Percentiles rank a stretch among this genome's conserved stretches.
Evolutionary conservation across 2,797 vertebrate species (phyloP).

Genomic region (Melanotaenia maccullochi): DNA sequence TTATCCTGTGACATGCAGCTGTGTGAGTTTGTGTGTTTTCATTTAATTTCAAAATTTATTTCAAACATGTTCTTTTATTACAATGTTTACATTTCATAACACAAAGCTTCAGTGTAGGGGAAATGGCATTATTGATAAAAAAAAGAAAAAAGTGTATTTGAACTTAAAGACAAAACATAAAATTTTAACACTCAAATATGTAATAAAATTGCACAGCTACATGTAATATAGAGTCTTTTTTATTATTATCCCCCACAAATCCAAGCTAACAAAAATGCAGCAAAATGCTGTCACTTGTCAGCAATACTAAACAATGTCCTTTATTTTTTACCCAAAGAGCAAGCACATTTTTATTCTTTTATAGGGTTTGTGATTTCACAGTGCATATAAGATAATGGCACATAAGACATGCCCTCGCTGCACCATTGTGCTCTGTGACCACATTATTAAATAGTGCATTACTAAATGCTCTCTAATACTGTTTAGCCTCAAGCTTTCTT

Average conservation of each 20-base stretch:
- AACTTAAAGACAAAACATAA: too few species aligned
- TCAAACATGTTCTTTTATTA: too few species aligned
- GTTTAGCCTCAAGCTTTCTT: slow-evolving; percentile 35
- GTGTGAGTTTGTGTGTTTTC: slow-evolving; percentile 12
- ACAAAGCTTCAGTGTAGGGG: slow-evolving; percentile 39
- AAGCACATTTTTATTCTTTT: slow-evolving; percentile 14
- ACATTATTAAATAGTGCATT: slow-evolving; percentile 77
- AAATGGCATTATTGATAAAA: slow-evolving; percentile 40
- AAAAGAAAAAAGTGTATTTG: too few species aligned
- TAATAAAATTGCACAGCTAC: not conserved
- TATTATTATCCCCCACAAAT: slow-evolving; percentile 40
- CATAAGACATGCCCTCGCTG: slow-evolving; percentile 19
- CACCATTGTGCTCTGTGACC: slow-evolving; percentile 49
- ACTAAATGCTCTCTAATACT: slow-evolving; percentile 61
- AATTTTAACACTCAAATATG: too few species aligned
- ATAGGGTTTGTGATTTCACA: slow-evolving; percentile 1
- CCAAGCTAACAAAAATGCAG: slow-evolving; percentile 12
- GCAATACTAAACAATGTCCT: slow-evolving; percentile 2
- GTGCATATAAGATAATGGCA: slow-evolving; percentile 24
- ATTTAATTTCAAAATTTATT: too few species aligned
- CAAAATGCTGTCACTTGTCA: slow-evolving; percentile 23
- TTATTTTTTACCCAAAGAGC: not conserved
- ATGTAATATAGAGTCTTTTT: slow-evolving; percentile 38
- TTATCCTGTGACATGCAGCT: slow-evolving; percentile 48
- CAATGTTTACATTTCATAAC: not conserved